These are phyloP conservation scores for Enteromius treurensis DNA, from an alignment of 2,797 vertebrate genomes.

Conservation along the genomic window DNA sequence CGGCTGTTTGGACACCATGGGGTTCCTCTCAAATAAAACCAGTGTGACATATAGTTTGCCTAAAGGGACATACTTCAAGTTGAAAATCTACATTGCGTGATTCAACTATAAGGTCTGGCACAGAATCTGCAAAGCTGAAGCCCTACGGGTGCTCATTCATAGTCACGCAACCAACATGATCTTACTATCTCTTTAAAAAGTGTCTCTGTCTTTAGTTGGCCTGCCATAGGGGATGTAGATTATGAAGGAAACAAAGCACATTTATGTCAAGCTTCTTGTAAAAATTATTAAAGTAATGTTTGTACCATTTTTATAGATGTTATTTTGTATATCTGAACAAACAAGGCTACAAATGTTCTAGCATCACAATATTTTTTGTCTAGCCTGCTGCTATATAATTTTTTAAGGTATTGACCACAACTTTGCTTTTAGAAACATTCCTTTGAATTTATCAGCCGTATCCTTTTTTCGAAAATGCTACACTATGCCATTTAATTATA, in stretches of 20 bases:
- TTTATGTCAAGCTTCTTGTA: background rate
- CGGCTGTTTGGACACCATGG: conserved; percentile 42
- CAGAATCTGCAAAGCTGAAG: conserved; percentile 22
- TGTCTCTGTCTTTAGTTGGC: background rate
- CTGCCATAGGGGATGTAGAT: background rate
- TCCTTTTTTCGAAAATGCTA: background rate
- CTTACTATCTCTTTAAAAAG: conserved; percentile 11
- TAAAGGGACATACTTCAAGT: conserved; percentile 33
- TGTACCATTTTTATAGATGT: background rate
- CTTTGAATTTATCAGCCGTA: background rate
- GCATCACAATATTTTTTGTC: background rate
- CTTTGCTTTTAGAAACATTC: background rate
- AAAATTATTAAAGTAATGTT: background rate
- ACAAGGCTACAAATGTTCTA: background rate
- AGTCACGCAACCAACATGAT: conserved; percentile 8
- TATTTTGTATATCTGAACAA: background rate
- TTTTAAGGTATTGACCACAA: background rate
- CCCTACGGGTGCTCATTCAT: conserved; percentile 20
- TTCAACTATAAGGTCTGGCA: conserved; percentile 36
- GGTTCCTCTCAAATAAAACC: conserved; percentile 34
- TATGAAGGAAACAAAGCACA: background rate
- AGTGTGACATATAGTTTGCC: conserved; percentile 27
- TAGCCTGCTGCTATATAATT: background rate
- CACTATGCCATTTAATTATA: background rate
- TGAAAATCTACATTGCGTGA: conserved; percentile 9